phyloP scores from a whole-genome alignment of 2,113 vertebrate species.

The Vimba vimba region DNA sequence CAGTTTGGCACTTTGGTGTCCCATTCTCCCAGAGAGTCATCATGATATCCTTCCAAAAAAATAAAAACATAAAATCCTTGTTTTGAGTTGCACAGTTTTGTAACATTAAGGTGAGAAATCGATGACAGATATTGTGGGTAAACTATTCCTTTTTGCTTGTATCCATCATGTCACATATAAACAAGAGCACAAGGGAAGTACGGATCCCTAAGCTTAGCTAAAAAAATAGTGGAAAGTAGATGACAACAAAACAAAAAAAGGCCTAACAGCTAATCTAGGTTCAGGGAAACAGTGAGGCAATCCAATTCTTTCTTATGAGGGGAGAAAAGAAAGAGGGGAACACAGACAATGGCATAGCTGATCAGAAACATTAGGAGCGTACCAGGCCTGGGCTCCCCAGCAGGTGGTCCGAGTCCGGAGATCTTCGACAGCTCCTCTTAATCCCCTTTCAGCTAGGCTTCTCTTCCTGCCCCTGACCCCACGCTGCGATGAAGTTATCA shows the following conservation, averaged over 20 bases:
- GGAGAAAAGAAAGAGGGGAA: constrained; percentile 19
- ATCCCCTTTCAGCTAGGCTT: constrained; percentile 44
- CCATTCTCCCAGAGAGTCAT: not conserved
- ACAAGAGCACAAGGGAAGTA: constrained; percentile 1
- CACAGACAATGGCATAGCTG: constrained; percentile 52
- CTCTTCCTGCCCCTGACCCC: constrained; percentile 48
- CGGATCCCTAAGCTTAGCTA: constrained; percentile 6
- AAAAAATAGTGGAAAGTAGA: not conserved
- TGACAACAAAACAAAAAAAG: constrained; percentile 21
- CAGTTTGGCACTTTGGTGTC: not conserved
- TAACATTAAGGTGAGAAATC: not conserved
- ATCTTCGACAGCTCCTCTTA: constrained; percentile 40
- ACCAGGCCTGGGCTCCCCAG: constrained; percentile 44
- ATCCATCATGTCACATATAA: not conserved
- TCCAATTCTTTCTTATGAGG: constrained; percentile 16
- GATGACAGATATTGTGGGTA: not conserved
- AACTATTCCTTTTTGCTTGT: not conserved
- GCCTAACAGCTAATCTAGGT: constrained; percentile 43
- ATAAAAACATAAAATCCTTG: not conserved
- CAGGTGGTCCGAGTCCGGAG: constrained; percentile 53
- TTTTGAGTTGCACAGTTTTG: not conserved
- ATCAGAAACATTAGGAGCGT: constrained; percentile 45
- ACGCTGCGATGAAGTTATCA: constrained; percentile 95
- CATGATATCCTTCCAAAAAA: not conserved
- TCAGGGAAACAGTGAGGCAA: constrained; percentile 19